Evolutionary conservation across 1,140 invertebrate species (phyloP).

Genomic region (Scaptomyza pallida): DNA sequence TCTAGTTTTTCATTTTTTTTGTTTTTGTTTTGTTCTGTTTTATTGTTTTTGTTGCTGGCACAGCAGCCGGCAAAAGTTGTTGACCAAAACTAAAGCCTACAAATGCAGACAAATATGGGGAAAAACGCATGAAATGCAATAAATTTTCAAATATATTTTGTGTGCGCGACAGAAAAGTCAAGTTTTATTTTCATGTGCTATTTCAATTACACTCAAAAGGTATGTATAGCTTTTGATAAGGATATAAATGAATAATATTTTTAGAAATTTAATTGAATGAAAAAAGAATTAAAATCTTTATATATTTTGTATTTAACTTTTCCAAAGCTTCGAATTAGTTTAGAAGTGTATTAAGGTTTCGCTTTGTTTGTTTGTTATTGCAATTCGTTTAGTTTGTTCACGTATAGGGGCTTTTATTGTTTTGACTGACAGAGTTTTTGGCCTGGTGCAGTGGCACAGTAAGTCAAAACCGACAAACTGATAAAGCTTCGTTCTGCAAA

Average conservation of each 20-base stretch:
- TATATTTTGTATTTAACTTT: neutral
- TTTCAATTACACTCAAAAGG: conserved; percentile 5
- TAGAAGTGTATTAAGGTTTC: neutral
- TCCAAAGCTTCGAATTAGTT: neutral
- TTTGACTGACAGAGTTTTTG: conserved; percentile 50
- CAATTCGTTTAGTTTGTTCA: conserved; percentile 10
- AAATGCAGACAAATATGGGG: conserved; percentile 78
- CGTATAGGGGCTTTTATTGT: conserved; percentile 46
- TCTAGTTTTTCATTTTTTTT: conserved; percentile 17
- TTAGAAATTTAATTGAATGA: neutral
- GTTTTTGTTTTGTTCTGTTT: conserved; percentile 18
- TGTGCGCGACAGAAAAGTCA: conserved; percentile 39
- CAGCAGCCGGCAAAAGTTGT: conserved; percentile 68
- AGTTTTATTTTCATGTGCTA: conserved; percentile 23
- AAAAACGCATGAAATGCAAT: conserved; percentile 79
- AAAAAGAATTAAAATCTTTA: neutral
- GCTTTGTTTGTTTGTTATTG: neutral
- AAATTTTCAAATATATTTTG: conserved; percentile 80
- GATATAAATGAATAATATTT: too few relatives aligned
- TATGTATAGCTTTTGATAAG: neutral
- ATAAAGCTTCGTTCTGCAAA: conserved; percentile 64
- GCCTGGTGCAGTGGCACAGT: conserved; percentile 52
- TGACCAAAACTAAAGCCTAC: conserved; percentile 69
- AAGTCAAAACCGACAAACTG: conserved; percentile 41
- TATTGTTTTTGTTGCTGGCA: conserved; percentile 13